These are phyloP conservation scores for Drosophila burlai DNA, from an alignment of 1,140 invertebrate species.

Conservation along the genomic window DNA sequence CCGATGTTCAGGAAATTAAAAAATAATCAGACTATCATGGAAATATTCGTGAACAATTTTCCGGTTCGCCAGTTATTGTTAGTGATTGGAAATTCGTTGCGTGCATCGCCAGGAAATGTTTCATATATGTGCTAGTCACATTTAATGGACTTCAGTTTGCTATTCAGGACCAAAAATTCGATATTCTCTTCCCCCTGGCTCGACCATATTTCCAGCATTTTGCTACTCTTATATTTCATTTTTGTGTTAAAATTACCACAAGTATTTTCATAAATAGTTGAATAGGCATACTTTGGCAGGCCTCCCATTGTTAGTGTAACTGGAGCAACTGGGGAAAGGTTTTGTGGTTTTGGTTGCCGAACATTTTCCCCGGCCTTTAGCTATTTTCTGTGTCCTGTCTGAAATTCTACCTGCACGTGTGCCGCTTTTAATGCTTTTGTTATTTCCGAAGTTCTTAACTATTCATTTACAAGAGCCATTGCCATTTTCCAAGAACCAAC, in stretches of 20 bases:
- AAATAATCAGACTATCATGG: neutral
- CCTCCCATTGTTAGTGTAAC: slow-evolving; percentile 27
- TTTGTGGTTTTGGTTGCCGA: slow-evolving; percentile 56
- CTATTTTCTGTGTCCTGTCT: slow-evolving; percentile 54
- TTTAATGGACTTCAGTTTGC: slow-evolving; percentile 44
- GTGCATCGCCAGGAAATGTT: slow-evolving; percentile 12
- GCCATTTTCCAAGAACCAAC: slow-evolving; percentile 40
- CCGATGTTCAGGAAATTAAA: slow-evolving; percentile 4
- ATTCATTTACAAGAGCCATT: slow-evolving; percentile 59
- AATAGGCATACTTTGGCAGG: slow-evolving; percentile 64
- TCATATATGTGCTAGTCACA: slow-evolving; percentile 1
- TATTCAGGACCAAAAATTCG: slow-evolving; percentile 24
- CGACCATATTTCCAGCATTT: slow-evolving; percentile 1
- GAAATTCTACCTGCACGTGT: slow-evolving; percentile 60
- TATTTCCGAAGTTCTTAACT: slow-evolving; percentile 53
- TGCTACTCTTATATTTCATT: slow-evolving; percentile 1
- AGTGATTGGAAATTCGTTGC: slow-evolving; percentile 29
- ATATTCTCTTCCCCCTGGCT: slow-evolving; percentile 6
- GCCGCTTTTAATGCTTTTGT: slow-evolving; percentile 39
- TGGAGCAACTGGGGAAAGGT: slow-evolving; percentile 29
- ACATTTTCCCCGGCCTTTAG: slow-evolving; percentile 43
- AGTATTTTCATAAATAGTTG: slow-evolving; percentile 82
- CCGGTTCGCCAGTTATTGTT: slow-evolving; percentile 21
- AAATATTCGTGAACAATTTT: slow-evolving; percentile 28
- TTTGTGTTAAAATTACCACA: slow-evolving; percentile 62